Evolutionary conservation across 1,140 invertebrate species (phyloP), one percentile per base, ranked within the genome.

Genomic region (Rhagoletis zephyria): DNA sequence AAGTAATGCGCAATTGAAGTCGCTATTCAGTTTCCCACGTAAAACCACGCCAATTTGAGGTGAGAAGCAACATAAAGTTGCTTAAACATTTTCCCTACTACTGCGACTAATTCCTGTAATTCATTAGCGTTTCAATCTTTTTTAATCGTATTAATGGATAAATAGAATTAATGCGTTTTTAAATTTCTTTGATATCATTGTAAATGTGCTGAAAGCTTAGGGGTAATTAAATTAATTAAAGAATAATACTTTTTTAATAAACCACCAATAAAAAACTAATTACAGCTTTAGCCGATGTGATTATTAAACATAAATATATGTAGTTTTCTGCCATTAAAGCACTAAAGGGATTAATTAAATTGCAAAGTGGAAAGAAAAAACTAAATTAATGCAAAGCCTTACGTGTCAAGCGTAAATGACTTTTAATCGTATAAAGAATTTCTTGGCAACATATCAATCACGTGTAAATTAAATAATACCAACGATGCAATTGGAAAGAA

Each of bases 131-230:
- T 19, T 3, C 74, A 81, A 81, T 16, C 30, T 81, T 81, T 56
- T 81, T 16, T 81, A 51, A 81, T 51, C 48, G 30, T 42, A 81
- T 30, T 81, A 56, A 81, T 81, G 30, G 30, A 30, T 30, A 30
- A 81, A 81, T 81, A 81, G 74, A 81, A 56, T 81, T 81, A 81
- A 81, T 81, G 51, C 74, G 56, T 81, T 81, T 59, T 81, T 81
- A 81, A 81, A 81, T 81, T 48, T 48, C 45, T 48, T 81, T 81
- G 56, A 81, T 81, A 48, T 56, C 74, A 81, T 81, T 81, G 48
- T 30, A 81, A 81, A 81, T 81, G 74, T 81, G 74, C 19, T 81
- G 74, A 81, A 81, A 81, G 48, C 48, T 51, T 56, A 81, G n/a
- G 19, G 74, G 74, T 81, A 56, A 81, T 81, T 81, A 81, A 81